Conservation (phyloP, 1,140 invertebrate species). For the Megalonaias nervosa region DNA sequence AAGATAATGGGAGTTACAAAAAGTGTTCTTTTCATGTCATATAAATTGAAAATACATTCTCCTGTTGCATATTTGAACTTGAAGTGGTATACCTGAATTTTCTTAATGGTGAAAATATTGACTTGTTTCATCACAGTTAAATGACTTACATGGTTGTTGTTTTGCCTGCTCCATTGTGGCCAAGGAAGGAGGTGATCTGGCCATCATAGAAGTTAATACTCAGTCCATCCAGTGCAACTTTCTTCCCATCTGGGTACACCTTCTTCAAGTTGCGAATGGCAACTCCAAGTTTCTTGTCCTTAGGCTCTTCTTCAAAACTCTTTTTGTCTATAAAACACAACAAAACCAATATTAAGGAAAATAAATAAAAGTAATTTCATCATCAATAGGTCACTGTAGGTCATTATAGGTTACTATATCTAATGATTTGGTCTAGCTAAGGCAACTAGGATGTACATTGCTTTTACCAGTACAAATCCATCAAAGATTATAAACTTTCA, state of each 20-base stretch:
- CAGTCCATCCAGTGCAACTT: constrained; percentile 79
- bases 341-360: not conserved
- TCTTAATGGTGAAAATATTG: not conserved
- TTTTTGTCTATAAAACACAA: constrained; percentile 17
- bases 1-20: not conserved
- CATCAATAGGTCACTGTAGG: no score
- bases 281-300: constrained; percentile 75
- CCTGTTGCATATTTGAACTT: not conserved
- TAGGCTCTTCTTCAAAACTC: constrained; percentile 76
- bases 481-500: no score
- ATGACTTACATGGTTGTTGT: constrained; percentile 76
- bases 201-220: constrained; percentile 76
- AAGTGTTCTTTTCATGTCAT: not conserved
- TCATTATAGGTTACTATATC: no score
- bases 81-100: not conserved
- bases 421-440: no score
- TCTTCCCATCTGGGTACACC: constrained; percentile 68
- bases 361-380: no score
- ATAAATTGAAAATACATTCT: not conserved
- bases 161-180: constrained; percentile 79
- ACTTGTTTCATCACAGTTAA: not conserved
- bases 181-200: constrained; percentile 79
- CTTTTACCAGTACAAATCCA: no score
- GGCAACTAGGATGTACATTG: no score
- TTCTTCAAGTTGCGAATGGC: constrained; percentile 79